Percentiles rank a stretch among this genome's conserved stretches.
phyloP scores from a whole-genome alignment of 2,888 invertebrate species.

The Scaptomyza parva region DNA sequence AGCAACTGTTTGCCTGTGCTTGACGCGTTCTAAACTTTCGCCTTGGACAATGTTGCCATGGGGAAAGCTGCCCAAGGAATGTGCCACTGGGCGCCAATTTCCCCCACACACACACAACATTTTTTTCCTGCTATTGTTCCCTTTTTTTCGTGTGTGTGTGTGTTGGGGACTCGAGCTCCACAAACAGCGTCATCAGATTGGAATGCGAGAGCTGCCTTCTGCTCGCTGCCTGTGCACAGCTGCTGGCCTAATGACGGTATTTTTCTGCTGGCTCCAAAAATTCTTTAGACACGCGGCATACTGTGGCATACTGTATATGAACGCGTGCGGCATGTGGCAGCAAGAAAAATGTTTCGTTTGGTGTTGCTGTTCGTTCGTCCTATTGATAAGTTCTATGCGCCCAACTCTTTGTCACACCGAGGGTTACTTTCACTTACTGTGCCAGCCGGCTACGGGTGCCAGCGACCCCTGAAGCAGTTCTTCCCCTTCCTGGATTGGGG shows the following conservation, averaged over 20 bases:
- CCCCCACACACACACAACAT: background rate
- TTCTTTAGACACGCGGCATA: conserved; percentile 44
- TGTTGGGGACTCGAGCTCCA: conserved; percentile 37
- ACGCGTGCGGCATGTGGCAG: conserved; percentile 1
- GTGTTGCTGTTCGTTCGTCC: conserved; percentile 33
- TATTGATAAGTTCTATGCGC: conserved; percentile 71
- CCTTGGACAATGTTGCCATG: conserved; percentile 74
- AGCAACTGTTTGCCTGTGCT: conserved; percentile 36
- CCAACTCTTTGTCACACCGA: conserved; percentile 69
- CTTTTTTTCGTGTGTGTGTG: conserved; percentile 11
- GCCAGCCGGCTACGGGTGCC: conserved; percentile 36
- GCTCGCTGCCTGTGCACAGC: conserved; percentile 55
- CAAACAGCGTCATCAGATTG: conserved; percentile 61
- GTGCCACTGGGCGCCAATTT: conserved; percentile 43
- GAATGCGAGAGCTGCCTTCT: conserved; percentile 41
- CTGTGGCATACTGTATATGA: background rate
- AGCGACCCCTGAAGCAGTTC: conserved; percentile 19
- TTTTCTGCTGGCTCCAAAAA: conserved; percentile 75
- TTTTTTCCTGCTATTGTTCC: background rate
- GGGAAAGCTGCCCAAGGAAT: conserved; percentile 49
- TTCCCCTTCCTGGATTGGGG: background rate
- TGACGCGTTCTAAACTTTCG: conserved; percentile 69
- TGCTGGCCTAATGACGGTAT: conserved; percentile 83
- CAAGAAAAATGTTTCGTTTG: conserved; percentile 1
- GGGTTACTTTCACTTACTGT: conserved; percentile 80